These are phyloP conservation scores for Elgaria multicarinata DNA, from an alignment of 2,113 vertebrate species.

Conservation along the genomic window DNA sequence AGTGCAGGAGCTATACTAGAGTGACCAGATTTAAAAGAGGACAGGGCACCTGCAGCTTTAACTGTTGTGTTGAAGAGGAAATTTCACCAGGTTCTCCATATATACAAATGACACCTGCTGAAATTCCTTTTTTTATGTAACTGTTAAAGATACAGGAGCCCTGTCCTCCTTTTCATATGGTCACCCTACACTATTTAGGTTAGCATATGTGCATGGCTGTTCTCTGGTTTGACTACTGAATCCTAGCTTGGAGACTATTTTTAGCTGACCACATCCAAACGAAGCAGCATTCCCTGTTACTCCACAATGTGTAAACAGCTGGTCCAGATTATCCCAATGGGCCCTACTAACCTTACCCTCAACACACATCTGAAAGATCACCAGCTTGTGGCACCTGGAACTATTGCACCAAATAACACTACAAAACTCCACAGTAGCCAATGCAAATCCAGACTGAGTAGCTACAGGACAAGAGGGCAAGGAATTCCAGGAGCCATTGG, in stretches of 20 bases:
- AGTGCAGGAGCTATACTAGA: too few species aligned
- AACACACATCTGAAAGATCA: background rate
- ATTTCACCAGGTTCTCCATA: too few species aligned
- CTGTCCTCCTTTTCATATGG: too few species aligned
- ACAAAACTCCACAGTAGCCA: background rate
- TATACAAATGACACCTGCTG: too few species aligned
- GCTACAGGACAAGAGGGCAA: background rate
- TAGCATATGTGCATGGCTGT: background rate
- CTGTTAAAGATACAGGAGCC: too few species aligned
- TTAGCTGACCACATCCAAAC: background rate
- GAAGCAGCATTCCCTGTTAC: background rate
- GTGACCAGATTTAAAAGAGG: too few species aligned
- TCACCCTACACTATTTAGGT: background rate
- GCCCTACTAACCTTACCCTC: background rate
- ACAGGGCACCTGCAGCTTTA: too few species aligned
- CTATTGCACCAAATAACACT: background rate
- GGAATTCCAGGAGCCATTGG: too few species aligned
- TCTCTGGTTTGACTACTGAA: background rate
- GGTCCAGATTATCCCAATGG: background rate
- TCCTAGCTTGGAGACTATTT: background rate
- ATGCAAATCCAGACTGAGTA: background rate
- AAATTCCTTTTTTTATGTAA: too few species aligned
- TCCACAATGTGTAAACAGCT: background rate
- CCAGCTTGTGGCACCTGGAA: background rate
- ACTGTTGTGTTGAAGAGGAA: too few species aligned